Evolutionary conservation across 2,113 vertebrate genomes (phyloP).

Genomic region (Noturus placidus): DNA sequence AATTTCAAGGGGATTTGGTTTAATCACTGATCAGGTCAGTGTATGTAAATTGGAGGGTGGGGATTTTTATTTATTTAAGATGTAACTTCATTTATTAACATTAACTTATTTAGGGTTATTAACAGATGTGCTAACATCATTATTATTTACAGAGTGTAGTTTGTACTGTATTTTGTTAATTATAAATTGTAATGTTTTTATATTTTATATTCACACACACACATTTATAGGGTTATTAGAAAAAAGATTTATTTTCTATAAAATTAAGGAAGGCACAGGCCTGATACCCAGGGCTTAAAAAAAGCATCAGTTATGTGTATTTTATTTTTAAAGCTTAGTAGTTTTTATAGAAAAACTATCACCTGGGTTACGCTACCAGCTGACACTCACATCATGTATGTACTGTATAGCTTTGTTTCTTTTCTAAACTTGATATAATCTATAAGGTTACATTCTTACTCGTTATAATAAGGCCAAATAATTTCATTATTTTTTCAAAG

Average conservation of each 20-base stretch:
- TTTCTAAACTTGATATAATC: not conserved
- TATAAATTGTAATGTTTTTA: not conserved
- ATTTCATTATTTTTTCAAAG: not conserved
- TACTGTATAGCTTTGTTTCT: not conserved
- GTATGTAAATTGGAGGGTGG: not conserved
- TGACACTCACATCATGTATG: not conserved
- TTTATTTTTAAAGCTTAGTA: not conserved
- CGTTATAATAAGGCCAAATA: not conserved
- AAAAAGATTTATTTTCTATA: not conserved
- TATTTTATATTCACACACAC: not conserved
- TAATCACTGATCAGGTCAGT: constrained; percentile 6
- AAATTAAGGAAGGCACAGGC: not conserved
- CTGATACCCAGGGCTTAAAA: not conserved
- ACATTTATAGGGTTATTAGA: not conserved
- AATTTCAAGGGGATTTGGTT: not conserved
- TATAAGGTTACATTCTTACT: not conserved
- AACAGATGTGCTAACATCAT: not conserved
- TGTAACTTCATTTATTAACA: not conserved
- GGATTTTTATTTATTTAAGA: not conserved
- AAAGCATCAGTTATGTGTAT: too few relatives aligned
- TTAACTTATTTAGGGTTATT: too few relatives aligned
- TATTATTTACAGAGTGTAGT: not conserved
- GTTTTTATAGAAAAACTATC: not conserved
- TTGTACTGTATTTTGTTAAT: not conserved
- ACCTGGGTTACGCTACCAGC: too few relatives aligned